Percentiles rank a stretch among this genome's conserved stretches.
These are phyloP conservation scores for Petaurus breviceps DNA, from an alignment of 2,113 vertebrate species.

Conservation along the genomic window DNA sequence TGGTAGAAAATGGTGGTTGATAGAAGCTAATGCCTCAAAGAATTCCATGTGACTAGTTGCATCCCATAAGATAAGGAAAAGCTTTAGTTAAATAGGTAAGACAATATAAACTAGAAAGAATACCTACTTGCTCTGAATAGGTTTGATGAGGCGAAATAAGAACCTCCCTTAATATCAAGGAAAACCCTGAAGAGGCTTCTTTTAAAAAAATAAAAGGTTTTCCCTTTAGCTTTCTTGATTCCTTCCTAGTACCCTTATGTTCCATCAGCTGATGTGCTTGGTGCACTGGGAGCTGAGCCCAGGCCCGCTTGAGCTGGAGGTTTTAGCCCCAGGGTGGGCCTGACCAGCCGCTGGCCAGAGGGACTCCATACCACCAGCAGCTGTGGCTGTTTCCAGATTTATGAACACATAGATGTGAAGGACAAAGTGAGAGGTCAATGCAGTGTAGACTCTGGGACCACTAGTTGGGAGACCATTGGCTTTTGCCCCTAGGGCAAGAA, in stretches of 20 bases:
- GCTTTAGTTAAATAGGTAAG: background rate
- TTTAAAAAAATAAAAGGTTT: slow-evolving; percentile 2
- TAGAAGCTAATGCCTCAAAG: background rate
- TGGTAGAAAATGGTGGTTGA: background rate
- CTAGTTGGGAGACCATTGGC: no score
- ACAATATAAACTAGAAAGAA: background rate
- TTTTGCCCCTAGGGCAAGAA: no score
- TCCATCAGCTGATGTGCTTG: background rate
- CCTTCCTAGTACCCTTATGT: rapidly evolving
- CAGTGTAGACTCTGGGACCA: no score
- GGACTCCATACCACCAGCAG: no score
- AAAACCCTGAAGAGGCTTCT: background rate
- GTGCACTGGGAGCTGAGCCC: no score
- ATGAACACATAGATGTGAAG: no score
- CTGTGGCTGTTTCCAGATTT: no score
- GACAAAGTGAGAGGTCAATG: no score
- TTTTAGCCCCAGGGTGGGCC: no score
- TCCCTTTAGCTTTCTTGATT: slow-evolving; percentile 13
- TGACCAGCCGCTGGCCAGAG: no score
- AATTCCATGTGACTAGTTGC: rapidly evolving
- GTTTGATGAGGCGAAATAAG: slow-evolving; percentile 15
- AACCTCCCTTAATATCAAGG: slow-evolving; percentile 31
- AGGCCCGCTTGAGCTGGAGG: no score
- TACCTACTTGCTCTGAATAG: slow-evolving; percentile 49
- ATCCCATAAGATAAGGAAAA: background rate